Evolutionary conservation across 1,140 invertebrate genomes (phyloP).

Genomic region (Drosophila kikkawai): DNA sequence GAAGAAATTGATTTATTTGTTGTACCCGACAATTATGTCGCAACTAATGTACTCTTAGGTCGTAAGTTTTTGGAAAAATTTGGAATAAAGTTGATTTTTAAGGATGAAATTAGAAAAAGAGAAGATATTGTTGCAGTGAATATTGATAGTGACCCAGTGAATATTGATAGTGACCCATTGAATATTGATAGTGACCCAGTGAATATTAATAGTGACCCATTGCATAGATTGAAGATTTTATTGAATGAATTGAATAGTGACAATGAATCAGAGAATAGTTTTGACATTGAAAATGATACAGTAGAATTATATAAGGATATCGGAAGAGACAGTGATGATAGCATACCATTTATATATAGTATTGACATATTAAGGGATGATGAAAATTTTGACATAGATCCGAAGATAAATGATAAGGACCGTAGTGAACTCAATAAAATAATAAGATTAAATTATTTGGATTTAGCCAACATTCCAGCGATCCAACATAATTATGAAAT

Average conservation of each 20-base stretch:
- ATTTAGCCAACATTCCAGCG: not conserved
- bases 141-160: not conserved
- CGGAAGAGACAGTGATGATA: not conserved
- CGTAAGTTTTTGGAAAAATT: too few species aligned
- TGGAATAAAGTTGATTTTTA: not conserved
- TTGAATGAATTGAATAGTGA: too few species aligned
- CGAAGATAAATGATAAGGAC: not conserved
- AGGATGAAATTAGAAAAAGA: not conserved
- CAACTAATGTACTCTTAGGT: not conserved
- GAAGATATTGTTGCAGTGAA: too few species aligned
- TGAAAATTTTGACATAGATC: not conserved
- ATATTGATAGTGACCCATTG: not conserved
- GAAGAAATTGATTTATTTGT: not conserved
- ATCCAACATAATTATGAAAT: constrained; percentile 8
- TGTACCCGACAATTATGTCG: not conserved
- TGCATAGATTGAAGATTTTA: too few species aligned
- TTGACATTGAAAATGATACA: too few species aligned
- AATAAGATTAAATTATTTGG: constrained; percentile 6
- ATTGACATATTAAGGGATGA: constrained; percentile 1
- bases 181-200: not conserved
- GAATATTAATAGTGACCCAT: too few species aligned
- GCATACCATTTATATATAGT: not conserved
- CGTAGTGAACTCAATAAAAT: not conserved
- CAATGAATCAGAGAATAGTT: too few species aligned
- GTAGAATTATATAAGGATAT: too few species aligned